Evolutionary conservation across 1,140 invertebrate genomes (phyloP).

Genomic region (Anoplolepis gracilipes): DNA sequence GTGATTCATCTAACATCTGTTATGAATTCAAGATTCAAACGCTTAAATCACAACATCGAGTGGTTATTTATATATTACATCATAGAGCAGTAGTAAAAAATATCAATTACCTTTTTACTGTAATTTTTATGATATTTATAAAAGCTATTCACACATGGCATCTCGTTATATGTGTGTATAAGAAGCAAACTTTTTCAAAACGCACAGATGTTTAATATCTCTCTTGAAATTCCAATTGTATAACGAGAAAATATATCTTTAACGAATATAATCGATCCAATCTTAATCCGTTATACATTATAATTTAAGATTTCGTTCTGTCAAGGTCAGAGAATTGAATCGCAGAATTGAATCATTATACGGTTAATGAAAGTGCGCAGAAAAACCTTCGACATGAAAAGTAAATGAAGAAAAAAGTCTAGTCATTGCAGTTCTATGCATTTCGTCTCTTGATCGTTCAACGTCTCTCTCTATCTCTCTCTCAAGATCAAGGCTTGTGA

Average conservation of each 20-base stretch:
- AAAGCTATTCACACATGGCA: conserved; percentile 4
- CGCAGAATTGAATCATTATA: conserved; percentile 43
- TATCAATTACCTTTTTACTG: neutral
- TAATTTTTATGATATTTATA: conserved; percentile 16
- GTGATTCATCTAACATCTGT: conserved; percentile 54
- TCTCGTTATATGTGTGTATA: neutral
- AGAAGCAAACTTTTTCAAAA: neutral
- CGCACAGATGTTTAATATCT: neutral
- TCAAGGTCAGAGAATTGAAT: conserved; percentile 1
- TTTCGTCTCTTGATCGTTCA: conserved; percentile 56
- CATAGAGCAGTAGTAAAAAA: conserved; percentile 11
- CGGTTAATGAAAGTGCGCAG: conserved; percentile 38
- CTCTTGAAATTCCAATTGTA: neutral
- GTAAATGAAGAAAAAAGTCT: neutral
- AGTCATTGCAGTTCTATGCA: neutral
- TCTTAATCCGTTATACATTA: conserved; percentile 17
- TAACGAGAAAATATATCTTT: conserved; percentile 8
- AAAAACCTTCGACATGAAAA: conserved; percentile 18
- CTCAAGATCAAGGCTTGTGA: conserved; percentile 75
- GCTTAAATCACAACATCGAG: conserved; percentile 20
- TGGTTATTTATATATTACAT: conserved; percentile 49
- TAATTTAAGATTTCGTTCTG: neutral
- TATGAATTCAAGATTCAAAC: conserved; percentile 34
- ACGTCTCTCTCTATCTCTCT: conserved; percentile 46
- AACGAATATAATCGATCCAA: conserved; percentile 19